phyloP scores from a whole-genome alignment of 2,113 vertebrate genomes.

The Eupsittula cactorum region DNA sequence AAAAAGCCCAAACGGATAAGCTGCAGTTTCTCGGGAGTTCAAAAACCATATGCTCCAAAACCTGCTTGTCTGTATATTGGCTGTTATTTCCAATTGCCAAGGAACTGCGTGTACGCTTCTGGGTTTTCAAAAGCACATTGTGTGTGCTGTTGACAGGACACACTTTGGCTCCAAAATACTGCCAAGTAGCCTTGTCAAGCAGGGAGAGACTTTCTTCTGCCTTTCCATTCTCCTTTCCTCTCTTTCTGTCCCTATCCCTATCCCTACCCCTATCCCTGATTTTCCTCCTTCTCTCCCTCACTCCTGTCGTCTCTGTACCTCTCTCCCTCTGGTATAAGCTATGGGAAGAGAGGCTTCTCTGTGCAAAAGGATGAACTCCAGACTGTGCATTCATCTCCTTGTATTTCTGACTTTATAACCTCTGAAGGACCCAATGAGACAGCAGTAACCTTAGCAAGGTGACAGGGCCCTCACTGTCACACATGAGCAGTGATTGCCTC shows the following conservation, averaged over 20 bases:
- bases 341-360: neutral
- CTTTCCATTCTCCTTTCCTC: neutral
- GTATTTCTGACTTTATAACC: neutral
- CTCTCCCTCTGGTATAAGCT: neutral
- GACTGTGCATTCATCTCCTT: neutral
- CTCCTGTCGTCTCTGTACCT: neutral
- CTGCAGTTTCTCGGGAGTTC: neutral
- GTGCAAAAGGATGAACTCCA: neutral
- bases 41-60: neutral
- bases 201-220: neutral
- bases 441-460: neutral
- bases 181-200: neutral
- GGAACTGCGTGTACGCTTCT: neutral
- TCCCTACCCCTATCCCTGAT: neutral
- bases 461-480: neutral
- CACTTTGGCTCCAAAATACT: neutral
- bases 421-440: neutral
- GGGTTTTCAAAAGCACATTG: neutral
- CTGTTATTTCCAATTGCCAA: conserved; percentile 5
- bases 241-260: neutral
- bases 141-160: neutral
- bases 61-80: conserved; percentile 5
- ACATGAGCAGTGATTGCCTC: neutral
- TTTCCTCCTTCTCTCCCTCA: neutral
- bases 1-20: neutral